phyloP scores from a whole-genome alignment of 2,797 vertebrate species.

The Gouania willdenowi region DNA sequence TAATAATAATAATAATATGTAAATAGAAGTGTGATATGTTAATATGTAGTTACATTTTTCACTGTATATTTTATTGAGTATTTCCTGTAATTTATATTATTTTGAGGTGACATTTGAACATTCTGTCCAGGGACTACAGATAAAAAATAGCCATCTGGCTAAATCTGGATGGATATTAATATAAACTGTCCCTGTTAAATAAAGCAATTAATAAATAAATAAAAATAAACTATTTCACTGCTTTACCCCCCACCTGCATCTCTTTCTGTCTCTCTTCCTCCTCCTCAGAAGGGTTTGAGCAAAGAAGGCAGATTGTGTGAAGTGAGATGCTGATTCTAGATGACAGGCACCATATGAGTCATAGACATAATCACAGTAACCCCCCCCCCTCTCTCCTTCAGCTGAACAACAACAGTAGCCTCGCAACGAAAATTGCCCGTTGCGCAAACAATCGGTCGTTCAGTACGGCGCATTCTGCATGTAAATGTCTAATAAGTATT shows the following conservation, averaged over 20 bases:
- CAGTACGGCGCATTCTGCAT: background rate
- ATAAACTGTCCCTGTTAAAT: too few relatives aligned
- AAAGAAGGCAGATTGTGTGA: conserved; percentile 49
- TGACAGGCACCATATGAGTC: conserved; percentile 71
- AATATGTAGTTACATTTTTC: too few relatives aligned
- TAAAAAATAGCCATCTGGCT: too few relatives aligned
- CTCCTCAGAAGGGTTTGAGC: conserved; percentile 20
- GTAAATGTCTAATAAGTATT: background rate
- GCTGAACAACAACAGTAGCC: conserved; percentile 23
- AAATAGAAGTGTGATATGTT: too few relatives aligned
- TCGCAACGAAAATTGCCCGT: conserved; percentile 20
- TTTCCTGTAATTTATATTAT: too few relatives aligned
- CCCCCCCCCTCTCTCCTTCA: conserved; percentile 1
- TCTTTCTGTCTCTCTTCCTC: background rate
- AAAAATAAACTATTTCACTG: too few relatives aligned
- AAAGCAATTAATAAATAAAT: too few relatives aligned
- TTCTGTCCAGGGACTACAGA: too few relatives aligned
- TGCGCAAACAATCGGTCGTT: conserved; percentile 11
- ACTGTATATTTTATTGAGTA: too few relatives aligned
- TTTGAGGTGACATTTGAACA: too few relatives aligned
- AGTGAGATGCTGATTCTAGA: conserved; percentile 66
- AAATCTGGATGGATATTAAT: too few relatives aligned
- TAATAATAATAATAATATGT: too few relatives aligned
- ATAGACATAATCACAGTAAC: conserved; percentile 61
- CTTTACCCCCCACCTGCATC: background rate